phyloP scores from a whole-genome alignment of 1,140 invertebrate genomes.

The Trichogramma pretiosum region DNA sequence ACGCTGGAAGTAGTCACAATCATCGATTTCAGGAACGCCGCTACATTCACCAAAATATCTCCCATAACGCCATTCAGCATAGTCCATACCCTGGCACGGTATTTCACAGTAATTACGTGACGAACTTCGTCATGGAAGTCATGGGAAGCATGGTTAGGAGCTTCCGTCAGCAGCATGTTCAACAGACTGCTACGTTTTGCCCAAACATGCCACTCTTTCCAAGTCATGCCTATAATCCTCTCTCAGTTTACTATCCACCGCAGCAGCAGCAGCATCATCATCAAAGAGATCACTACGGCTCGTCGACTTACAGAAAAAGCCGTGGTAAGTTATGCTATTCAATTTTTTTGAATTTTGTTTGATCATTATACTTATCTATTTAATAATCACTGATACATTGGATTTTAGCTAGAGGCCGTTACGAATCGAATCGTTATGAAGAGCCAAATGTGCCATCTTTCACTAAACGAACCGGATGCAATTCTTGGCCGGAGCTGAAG shows the following conservation, averaged over 20 bases:
- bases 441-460: slow-evolving; percentile 28
- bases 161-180: slow-evolving; percentile 15
- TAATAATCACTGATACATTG: no score
- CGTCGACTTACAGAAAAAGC: slow-evolving; percentile 5
- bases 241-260: slow-evolving; percentile 1
- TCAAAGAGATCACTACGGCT: slow-evolving; percentile 8
- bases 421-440: slow-evolving; percentile 1
- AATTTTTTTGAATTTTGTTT: no score
- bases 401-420: no score
- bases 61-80: slow-evolving; percentile 10
- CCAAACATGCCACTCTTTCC: slow-evolving; percentile 15
- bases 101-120: slow-evolving; percentile 11
- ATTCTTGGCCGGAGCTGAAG: slow-evolving; percentile 38
- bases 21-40: slow-evolving; percentile 4
- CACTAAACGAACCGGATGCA: slow-evolving; percentile 25
- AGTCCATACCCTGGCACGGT: slow-evolving; percentile 9
- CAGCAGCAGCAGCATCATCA: not conserved
- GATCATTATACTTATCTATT: no score
- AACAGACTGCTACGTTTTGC: slow-evolving; percentile 16
- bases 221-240: no score
- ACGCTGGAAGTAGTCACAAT: slow-evolving; percentile 4
- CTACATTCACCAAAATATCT: slow-evolving; percentile 14
- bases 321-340: no score
- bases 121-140: slow-evolving; percentile 19
- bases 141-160: slow-evolving; percentile 15